phyloP scores from a whole-genome alignment of 2,113 vertebrate species.

The Apistogramma diplotaenia region DNA sequence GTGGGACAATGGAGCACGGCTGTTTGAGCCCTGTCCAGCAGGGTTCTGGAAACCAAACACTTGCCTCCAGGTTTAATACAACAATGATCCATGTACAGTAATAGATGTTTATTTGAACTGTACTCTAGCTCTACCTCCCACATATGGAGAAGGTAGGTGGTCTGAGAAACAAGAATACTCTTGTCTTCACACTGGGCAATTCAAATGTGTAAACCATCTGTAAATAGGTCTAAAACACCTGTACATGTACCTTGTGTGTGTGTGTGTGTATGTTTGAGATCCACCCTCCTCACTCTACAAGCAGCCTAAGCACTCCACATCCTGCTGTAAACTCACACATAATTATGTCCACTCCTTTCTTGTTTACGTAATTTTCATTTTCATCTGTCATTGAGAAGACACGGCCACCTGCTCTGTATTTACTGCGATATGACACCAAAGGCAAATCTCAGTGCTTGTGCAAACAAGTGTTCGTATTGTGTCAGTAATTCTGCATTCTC shows the following conservation, averaged over 20 bases:
- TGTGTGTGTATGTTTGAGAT: neutral
- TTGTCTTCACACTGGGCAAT: neutral
- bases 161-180: neutral
- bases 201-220: neutral
- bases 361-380: conserved; percentile 10
- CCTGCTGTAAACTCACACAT: neutral
- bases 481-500: neutral
- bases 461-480: neutral
- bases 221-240: neutral
- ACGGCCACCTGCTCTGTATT: conserved; percentile 3
- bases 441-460: conserved; percentile 35
- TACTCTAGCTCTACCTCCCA: neutral
- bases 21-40: neutral
- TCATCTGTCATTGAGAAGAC: neutral
- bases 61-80: neutral
- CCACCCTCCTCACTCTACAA: neutral
- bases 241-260: neutral
- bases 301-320: neutral
- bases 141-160: conserved; percentile 18
- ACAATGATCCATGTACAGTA: neutral
- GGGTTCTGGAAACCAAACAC: neutral
- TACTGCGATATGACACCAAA: conserved; percentile 6
- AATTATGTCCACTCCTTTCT: neutral
- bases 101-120: conserved; percentile 41
- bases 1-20: neutral